phyloP scores from a whole-genome alignment of 2,888 invertebrate genomes.

The Aricia artaxerxes region DNA sequence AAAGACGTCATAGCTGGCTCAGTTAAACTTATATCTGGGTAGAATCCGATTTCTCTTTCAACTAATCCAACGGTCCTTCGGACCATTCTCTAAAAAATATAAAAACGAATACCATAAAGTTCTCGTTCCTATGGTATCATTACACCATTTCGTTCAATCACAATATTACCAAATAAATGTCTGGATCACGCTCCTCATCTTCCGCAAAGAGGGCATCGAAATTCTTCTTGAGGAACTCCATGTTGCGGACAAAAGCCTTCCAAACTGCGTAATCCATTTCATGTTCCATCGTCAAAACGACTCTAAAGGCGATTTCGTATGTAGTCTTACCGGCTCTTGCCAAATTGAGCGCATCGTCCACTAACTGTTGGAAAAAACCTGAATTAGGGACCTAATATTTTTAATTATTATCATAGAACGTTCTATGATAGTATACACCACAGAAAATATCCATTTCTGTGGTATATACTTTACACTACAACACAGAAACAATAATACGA shows the following conservation, averaged over 20 bases:
- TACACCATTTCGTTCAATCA: too few relatives aligned
- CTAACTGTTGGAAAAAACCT: slow-evolving; percentile 73
- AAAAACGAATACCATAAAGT: neutral
- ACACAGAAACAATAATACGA: neutral
- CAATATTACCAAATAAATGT: slow-evolving; percentile 63
- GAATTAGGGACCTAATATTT: neutral
- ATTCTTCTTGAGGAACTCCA: slow-evolving; percentile 65
- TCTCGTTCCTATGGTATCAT: too few relatives aligned
- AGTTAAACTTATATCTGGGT: slow-evolving; percentile 49
- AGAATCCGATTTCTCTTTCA: slow-evolving; percentile 60
- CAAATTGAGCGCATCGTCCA: slow-evolving; percentile 88
- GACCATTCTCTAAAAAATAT: slow-evolving; percentile 59
- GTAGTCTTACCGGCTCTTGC: slow-evolving; percentile 83
- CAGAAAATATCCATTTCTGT: too few relatives aligned
- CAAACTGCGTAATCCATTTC: slow-evolving; percentile 89
- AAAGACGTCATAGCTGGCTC: slow-evolving; percentile 63
- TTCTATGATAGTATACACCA: neutral
- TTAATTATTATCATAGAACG: neutral
- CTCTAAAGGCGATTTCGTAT: slow-evolving; percentile 83
- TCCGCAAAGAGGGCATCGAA: slow-evolving; percentile 51
- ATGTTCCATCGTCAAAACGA: slow-evolving; percentile 85
- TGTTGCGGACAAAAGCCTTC: slow-evolving; percentile 76
- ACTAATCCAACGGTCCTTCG: slow-evolving; percentile 55
- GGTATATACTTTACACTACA: neutral
- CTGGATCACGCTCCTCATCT: slow-evolving; percentile 59